Base-by-base conservation (phyloP, 1,140 invertebrate genomes). In the Leptonema lineaticorne region DNA sequence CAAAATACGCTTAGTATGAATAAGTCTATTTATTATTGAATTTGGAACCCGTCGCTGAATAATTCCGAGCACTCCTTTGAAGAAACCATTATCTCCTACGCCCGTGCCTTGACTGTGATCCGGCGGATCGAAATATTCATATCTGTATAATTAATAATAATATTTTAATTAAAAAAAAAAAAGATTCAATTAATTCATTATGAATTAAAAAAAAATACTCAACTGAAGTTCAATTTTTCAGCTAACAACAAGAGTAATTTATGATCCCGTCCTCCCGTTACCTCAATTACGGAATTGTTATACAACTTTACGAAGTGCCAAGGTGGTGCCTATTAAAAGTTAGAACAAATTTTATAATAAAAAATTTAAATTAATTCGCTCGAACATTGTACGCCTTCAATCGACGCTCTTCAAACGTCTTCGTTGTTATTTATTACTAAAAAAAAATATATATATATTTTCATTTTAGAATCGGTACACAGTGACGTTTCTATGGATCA, bases 261-360 rank as follows among this genome's bases (percentile, higher is more conserved):
- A 78, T 89, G 84, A 76, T 90, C 89, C 56, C 89, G 77, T 5
- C 89, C 89, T 5, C 88, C 87, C 0, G 85, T 83, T 1, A 89
- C 87, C 71, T 83, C 79, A n/a, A 88, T 80, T 26, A 79, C 78
- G 1, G 78, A 83, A 60, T 85, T 83, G 68, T 87, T 87, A 20
- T 79, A 78, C 74, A 87, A 87, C 29, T 76, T 82, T 0, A 90
- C 87, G 75, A 89, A 90, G 76, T 88, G 85, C 89, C 89, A 90
- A 1, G 89, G 89, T 0, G 89, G 89, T 59, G 88, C 88, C 89
- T 90, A 74, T 59, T 8, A 66, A 45, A 16, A 18, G 62, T 22
- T 30, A 41, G 14, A 1, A 1, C 41, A n/a, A n/a, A n/a, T 27
- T 26, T 5, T 46, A 58, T 41, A n/a, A n/a, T n/a, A n/a, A n/a